Evolutionary conservation across 2,113 vertebrate genomes (phyloP), one percentile per base, ranked within the genome.

Genomic region (Albula goreensis): DNA sequence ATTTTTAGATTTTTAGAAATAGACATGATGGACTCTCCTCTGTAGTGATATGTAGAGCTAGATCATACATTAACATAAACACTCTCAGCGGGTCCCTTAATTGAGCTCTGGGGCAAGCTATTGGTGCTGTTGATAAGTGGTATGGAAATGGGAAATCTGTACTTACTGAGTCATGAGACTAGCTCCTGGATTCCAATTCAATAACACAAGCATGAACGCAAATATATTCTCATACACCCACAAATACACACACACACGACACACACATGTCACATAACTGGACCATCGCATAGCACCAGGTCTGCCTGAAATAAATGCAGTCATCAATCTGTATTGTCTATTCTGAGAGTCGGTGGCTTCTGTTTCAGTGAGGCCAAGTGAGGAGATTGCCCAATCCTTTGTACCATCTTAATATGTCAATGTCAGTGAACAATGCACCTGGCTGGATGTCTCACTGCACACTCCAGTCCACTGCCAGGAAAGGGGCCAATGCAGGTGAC

Each of bases 111-210:
- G 83, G 78, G 82, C 66, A 4, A 12, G 60, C 22, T 82, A 12
- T 56, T 56, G 90, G 51, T 89, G 88, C 84, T 89, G 88, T 86
- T 87, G 51, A 81, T 80, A 82, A 50, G 60, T 88, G 89, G 89
- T 90, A 88, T 9, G 11, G 56, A 3, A 11, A 15, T 11, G 56
- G 11, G 11, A 11, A 60, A 15, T 41, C 31, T 41, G 31, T 41
- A 41, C 31, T 41, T 41, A 41, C 31, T 70, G 63, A 70, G 63
- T 70, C 17, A 70, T 70, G 3, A 70, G 19, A n/a, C 17, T 3
- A 70, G 22, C 63, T 70, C 63, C 63, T 70, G 63, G 22, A 70
- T 70, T 70, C 82, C 81, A 12, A 41, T 78, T 87, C 87, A 87
- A 85, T 4, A 70, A 19, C 63, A 50, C 12, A 84, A 49, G 12